Base-by-base conservation (phyloP, 2,113 vertebrate species). In the Passer domesticus region DNA sequence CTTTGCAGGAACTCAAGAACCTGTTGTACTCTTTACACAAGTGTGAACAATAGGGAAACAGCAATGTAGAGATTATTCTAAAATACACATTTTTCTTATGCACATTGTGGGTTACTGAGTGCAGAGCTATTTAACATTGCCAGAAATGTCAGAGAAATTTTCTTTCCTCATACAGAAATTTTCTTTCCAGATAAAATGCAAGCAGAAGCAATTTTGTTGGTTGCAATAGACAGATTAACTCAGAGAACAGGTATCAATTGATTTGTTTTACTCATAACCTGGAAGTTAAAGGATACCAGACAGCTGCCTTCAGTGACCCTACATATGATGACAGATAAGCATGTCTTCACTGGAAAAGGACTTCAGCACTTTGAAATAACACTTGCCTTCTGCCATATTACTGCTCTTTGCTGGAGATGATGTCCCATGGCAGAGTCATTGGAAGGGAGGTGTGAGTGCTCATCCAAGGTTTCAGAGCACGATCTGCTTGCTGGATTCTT, bases 391-490 rank as follows among this genome's bases (percentile, higher is more conserved):
- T 78, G 23, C 2, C 1, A 11, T 33, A 16, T 80, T 70, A 25
- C 37, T 59, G 25, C 28, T n/a, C 41, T 89, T 84, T 87, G 53
- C 3, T 56, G 49, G 56, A 78, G 78, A 50, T 7, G 15, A 33
- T 37, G 60, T 62, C 17, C n/a, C 28, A 12, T 7, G 22, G 74
- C n/a, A 67, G 28, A 82, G 31, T 18, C 20, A 3, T 46, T 49
- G 63, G n/a, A 82, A 81, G 7, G 20, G 31, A 55, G 0, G 6
- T 0, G 5, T 21, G 27, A 46, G 7, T 2, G 3, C 27, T 81
- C 0, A 1, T 30, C 53, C 6, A 1, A 46, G 7, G 11, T 68
- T 95, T 60, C 58, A 76, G 67, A 91, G 22, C 68, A 59, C 2
- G 1, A 3, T 30, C 31, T 60, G 18, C 63, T 35, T 16, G 5